Conservation (phyloP, 2,797 vertebrate species). For the Gallirallus australis region DNA sequence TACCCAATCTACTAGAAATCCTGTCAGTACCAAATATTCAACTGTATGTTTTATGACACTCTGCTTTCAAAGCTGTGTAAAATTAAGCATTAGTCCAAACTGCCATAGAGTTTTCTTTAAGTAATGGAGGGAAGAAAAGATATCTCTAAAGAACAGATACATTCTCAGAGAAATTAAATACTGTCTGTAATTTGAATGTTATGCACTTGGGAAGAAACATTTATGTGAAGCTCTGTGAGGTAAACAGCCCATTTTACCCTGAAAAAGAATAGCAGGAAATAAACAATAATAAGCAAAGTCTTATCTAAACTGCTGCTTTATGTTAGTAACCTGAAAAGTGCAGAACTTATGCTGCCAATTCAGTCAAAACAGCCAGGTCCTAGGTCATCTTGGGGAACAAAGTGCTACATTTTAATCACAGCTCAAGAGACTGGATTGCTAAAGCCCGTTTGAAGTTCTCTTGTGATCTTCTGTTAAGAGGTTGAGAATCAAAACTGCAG, state of each 20-base stretch:
- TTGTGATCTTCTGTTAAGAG: neutral
- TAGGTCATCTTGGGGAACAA: neutral
- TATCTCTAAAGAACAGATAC: neutral
- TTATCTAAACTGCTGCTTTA: neutral
- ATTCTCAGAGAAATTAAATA: neutral
- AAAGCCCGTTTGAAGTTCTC: neutral
- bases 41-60: neutral
- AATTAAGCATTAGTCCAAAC: neutral
- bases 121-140: neutral
- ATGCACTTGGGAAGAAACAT: neutral
- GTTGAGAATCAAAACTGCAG: neutral
- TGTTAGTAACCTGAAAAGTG: neutral
- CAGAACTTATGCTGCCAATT: neutral
- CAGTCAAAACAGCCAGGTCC: neutral
- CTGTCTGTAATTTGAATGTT: neutral
- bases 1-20: neutral
- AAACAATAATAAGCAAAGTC: neutral
- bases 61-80: neutral
- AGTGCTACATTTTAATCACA: neutral
- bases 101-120: neutral
- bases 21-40: neutral
- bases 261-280: neutral
- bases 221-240: neutral
- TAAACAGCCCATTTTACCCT: neutral
- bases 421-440: neutral